phyloP scores from a whole-genome alignment of 2,888 invertebrate species.

The Erebia epiphron region DNA sequence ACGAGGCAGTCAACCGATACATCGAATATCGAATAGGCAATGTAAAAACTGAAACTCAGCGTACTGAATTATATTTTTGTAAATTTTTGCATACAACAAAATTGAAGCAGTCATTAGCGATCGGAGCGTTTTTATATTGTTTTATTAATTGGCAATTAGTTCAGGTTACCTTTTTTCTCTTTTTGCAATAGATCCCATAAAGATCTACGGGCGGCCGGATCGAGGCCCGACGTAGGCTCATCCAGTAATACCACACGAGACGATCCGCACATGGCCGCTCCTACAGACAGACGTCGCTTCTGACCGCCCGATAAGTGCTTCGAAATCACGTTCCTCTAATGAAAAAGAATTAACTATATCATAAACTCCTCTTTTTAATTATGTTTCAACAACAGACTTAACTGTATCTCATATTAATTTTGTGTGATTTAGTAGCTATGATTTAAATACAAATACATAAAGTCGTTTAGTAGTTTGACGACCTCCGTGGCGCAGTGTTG shows the following conservation, averaged over 20 bases:
- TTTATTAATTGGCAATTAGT: not conserved
- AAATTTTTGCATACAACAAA: too few species aligned
- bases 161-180: constrained; percentile 82
- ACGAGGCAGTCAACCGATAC: too few species aligned
- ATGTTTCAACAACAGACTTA: not conserved
- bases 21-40: too few species aligned
- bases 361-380: not conserved
- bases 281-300: constrained; percentile 94
- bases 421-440: too few species aligned
- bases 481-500: too few species aligned
- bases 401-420: too few species aligned
- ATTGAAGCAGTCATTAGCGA: too few species aligned
- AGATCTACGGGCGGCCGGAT: constrained; percentile 93
- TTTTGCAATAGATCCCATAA: constrained; percentile 93
- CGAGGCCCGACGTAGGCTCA: constrained; percentile 95
- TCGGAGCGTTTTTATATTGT: too few species aligned
- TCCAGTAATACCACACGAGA: constrained; percentile 89
- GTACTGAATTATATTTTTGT: too few species aligned
- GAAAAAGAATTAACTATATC: not conserved
- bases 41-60: too few species aligned
- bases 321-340: constrained; percentile 80
- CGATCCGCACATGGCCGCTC: constrained; percentile 93
- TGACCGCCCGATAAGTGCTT: constrained; percentile 94
- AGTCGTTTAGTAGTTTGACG: too few species aligned
- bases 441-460: too few species aligned